Conservation (phyloP, 2,888 invertebrate species). For the Eurytoma californica region DNA sequence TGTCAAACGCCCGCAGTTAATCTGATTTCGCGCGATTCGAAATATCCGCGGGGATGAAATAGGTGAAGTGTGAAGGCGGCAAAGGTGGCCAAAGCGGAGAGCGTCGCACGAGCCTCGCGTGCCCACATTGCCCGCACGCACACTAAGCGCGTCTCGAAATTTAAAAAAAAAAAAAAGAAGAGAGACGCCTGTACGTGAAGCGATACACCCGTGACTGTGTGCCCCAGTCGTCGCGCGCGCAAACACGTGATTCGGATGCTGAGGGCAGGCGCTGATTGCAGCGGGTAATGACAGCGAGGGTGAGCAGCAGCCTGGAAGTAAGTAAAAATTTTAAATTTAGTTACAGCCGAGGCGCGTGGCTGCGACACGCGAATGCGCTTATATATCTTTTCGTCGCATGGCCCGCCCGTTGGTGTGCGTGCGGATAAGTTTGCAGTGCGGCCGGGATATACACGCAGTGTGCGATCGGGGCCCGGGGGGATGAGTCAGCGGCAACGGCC, state of each 20-base stretch:
- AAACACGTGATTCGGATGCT: slow-evolving; percentile 59
- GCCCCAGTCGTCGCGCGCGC: slow-evolving; percentile 1
- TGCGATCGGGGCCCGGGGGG: slow-evolving; percentile 56
- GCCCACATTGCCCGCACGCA: slow-evolving; percentile 18
- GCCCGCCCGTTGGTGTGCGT: slow-evolving; percentile 42
- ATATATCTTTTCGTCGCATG: slow-evolving; percentile 54
- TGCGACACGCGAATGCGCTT: slow-evolving; percentile 59
- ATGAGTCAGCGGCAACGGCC: slow-evolving; percentile 67
- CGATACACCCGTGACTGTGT: neutral
- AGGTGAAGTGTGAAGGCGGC: slow-evolving; percentile 60
- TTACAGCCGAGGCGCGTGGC: slow-evolving; percentile 72
- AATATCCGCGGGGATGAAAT: slow-evolving; percentile 52
- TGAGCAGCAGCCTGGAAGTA: slow-evolving; percentile 75
- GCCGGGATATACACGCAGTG: slow-evolving; percentile 60
- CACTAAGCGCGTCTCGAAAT: slow-evolving; percentile 8
- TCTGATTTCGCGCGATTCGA: slow-evolving; percentile 69
- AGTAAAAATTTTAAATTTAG: slow-evolving; percentile 76
- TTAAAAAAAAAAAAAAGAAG: neutral
- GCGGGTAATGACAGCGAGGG: slow-evolving; percentile 74
- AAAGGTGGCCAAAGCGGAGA: slow-evolving; percentile 28
- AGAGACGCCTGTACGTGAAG: neutral
- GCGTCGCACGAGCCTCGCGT: slow-evolving; percentile 19
- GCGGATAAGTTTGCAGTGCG: slow-evolving; percentile 65
- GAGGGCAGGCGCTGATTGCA: slow-evolving; percentile 71
- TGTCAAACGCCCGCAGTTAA: slow-evolving; percentile 72